These are phyloP conservation scores for Nymphicus hollandicus DNA, from an alignment of 2,113 vertebrate genomes.

Conservation along the genomic window DNA sequence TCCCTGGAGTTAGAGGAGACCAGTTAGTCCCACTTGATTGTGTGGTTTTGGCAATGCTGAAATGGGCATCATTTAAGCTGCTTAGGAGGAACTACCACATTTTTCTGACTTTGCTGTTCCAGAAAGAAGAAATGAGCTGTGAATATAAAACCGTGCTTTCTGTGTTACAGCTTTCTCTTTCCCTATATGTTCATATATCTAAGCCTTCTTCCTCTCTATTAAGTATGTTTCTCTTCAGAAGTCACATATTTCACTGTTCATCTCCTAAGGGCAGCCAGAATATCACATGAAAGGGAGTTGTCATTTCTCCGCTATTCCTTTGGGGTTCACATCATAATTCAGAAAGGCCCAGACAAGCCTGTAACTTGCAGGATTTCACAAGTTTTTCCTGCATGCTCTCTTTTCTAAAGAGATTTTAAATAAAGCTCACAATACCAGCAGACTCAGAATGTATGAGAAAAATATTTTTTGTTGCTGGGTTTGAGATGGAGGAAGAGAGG, in stretches of 20 bases:
- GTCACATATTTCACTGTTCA: neutral
- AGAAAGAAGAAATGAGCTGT: neutral
- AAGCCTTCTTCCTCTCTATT: neutral
- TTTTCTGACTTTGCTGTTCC: neutral
- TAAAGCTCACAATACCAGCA: neutral
- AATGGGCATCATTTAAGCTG: neutral
- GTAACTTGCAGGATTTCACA: neutral
- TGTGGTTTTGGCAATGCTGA: neutral
- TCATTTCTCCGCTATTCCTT: neutral
- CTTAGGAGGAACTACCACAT: neutral
- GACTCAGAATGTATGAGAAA: neutral
- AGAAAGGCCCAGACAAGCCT: neutral
- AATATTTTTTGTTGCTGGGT: neutral
- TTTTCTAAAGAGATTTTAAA: neutral
- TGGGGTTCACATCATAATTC: neutral
- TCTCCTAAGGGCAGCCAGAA: neutral
- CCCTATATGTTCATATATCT: neutral
- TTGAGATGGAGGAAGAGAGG: neutral
- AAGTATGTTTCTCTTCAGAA: neutral
- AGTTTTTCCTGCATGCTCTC: neutral
- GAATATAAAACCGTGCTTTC: neutral
- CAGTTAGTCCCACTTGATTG: neutral
- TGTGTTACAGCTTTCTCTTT: neutral
- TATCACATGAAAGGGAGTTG: neutral
- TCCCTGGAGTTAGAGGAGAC: neutral